phyloP scores from a whole-genome alignment of 2,888 invertebrate species.

The Mimachlamys varia region DNA sequence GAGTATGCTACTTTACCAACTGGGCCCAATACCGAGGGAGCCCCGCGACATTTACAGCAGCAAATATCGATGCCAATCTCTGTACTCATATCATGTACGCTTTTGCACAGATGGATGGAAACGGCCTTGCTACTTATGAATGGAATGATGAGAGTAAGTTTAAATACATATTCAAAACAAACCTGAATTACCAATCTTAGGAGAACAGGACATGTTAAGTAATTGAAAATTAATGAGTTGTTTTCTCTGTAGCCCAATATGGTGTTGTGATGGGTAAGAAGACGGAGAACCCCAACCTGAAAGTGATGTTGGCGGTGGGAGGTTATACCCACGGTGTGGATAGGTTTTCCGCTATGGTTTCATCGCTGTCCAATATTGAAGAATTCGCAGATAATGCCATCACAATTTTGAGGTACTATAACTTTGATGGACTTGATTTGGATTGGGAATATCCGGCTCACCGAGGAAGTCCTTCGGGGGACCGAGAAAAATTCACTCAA shows the following conservation, averaged over 20 bases:
- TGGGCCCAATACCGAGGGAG: constrained; percentile 98
- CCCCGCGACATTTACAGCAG: constrained; percentile 94
- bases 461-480: constrained; percentile 70
- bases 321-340: constrained; percentile 74
- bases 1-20: constrained; percentile 97
- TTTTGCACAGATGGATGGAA: constrained; percentile 98
- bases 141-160: constrained; percentile 88
- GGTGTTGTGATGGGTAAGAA: constrained; percentile 50
- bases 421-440: constrained; percentile 76
- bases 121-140: constrained; percentile 94
- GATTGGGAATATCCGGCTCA: constrained; percentile 77
- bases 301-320: constrained; percentile 75
- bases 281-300: constrained; percentile 65
- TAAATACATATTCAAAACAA: neutral
- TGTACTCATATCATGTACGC: constrained; percentile 98
- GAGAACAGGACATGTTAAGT: neutral
- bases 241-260: neutral
- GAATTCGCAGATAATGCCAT: constrained; percentile 68
- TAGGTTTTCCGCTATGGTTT: constrained; percentile 70
- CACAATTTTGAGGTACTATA: constrained; percentile 62
- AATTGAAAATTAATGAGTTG: neutral
- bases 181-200: too few species aligned
- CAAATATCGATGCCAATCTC: constrained; percentile 95
- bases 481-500: constrained; percentile 65
- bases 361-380: constrained; percentile 52